These are phyloP conservation scores for Anseranas semipalmata DNA, from an alignment of 2,113 vertebrate species.

Conservation along the genomic window DNA sequence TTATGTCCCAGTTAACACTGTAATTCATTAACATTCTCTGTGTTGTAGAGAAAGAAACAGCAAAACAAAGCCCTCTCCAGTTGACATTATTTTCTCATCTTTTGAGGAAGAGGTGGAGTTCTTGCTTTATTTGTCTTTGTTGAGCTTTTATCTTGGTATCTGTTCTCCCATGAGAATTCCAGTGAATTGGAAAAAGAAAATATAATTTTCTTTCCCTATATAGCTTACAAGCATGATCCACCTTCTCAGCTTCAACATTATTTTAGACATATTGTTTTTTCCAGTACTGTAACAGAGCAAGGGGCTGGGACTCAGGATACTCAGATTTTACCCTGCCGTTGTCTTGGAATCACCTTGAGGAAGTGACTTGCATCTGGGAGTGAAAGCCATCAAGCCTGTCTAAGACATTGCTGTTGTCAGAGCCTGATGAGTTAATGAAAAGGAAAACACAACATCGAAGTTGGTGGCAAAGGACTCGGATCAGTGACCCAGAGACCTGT, in stretches of 20 bases:
- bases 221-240: not conserved
- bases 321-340: not conserved
- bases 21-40: slow-evolving; percentile 70
- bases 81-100: slow-evolving; percentile 48
- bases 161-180: slow-evolving; percentile 6
- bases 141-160: slow-evolving; percentile 41
- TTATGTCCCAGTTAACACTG: slow-evolving; percentile 70
- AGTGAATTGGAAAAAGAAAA: slow-evolving; percentile 3
- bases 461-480: not conserved
- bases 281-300: not conserved
- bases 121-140: slow-evolving; percentile 44
- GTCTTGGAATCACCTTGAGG: not conserved
- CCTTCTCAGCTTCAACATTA: not conserved
- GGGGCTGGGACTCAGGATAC: not conserved
- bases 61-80: slow-evolving; percentile 46
- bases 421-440: slow-evolving; percentile 39
- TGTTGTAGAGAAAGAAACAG: slow-evolving; percentile 56
- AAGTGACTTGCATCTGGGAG: not conserved
- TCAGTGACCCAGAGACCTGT: not conserved
- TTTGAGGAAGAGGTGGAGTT: slow-evolving; percentile 23
- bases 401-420: not conserved
- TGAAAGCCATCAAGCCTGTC: not conserved
- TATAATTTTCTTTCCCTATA: not conserved
- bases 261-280: not conserved
- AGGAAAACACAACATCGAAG: not conserved